Base-by-base conservation (phyloP, 35 echinoderm and acorn worm species). In the Eucidaris tribuloides region DNA sequence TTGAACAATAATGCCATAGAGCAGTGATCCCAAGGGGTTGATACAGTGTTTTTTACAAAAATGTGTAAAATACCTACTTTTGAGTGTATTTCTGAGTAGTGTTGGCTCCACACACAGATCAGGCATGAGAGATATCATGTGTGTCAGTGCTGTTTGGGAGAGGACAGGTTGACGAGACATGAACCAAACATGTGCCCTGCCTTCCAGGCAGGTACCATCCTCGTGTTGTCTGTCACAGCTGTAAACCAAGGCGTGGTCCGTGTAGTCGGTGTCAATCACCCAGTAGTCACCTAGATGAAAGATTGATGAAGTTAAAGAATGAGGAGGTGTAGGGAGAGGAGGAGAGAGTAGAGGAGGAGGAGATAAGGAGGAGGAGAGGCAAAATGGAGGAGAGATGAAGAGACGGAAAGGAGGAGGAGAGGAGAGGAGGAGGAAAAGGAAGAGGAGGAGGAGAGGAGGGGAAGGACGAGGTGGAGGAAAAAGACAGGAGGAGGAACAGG, bases 231-330 rank as follows among this genome's bases (percentile, higher is more conserved):
- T 3, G 19, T 17, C 35, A 76, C 88, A 90, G 71, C 88, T 90
- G 66, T 90, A 90, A 2, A 90, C 88, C 49, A 90, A 38, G 34
- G 88, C 80, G 48, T 90, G 64, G 56, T 77, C 42, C 7, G 66
- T 84, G 42, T 90, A 90, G 42, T 90, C 81, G 19, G 81, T 84
- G 50, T 65, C 48, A 7, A 83, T 62, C 18, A 90, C 81, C 88
- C 88, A 90, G 66, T 90, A 90, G 30, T 84, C 52, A 31, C 78
- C 88, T 90, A n/a, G n/a, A n/a, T n/a, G n/a, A n/a, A n/a, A n/a
- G n/a, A n/a, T n/a, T n/a, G n/a, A n/a, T n/a, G n/a, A n/a, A n/a
- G n/a, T n/a, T n/a, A n/a, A n/a, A n/a, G n/a, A n/a, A n/a, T n/a
- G n/a, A n/a, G n/a, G n/a, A n/a, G n/a, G n/a, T n/a, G n/a, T n/a